Evolutionary conservation across 2,113 vertebrate genomes (phyloP), one percentile per base, ranked within the genome.

Genomic region (Coturnix japonica): DNA sequence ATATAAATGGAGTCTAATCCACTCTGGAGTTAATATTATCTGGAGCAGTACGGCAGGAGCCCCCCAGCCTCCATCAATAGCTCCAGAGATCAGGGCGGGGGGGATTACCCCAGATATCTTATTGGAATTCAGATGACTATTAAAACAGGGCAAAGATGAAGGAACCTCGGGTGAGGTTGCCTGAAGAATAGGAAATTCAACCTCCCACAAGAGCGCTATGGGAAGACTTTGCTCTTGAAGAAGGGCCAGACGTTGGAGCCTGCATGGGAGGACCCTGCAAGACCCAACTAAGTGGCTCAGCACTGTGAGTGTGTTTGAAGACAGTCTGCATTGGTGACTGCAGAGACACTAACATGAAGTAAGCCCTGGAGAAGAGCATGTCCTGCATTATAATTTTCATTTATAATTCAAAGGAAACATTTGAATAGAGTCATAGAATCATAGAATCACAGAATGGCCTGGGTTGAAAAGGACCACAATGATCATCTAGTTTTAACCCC

Each of bases 211-310:
- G 49, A 8, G 8, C 59, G 33, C 35, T 11, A 13, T 0, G 8
- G 30, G 63, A 78, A 75, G 44, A 10, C 1, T 76, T 76, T 82
- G 23, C 22, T 57, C 37, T 37, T 49, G 33, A 44, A 25, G 37
- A 77, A 47, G 11, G 21, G 12, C 46, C 39, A 57, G 37, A 18
- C 54, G 25, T 46, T 80, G 75, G 26, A 60, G 75, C 15, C 74
- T 21, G 0, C 3, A 5, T 1, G 16, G 12, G 3, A 14, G 6
- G 51, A 41, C n/a, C 60, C 10, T 23, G 59, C 16, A 47, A 47
- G 35, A 41, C 23, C 14, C 56, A 51, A 25, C 7, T 28, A 67
- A 30, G 6, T 7, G 4, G 0, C 47, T 65, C 49, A 54, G 26
- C 6, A 18, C n/a, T 43, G 63, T 18, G 49, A 75, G 39, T 8